Percentiles rank a stretch among this genome's conserved stretches.
Conservation (phyloP, 2,888 invertebrate species). For the Rhorus exstirpatorius region DNA sequence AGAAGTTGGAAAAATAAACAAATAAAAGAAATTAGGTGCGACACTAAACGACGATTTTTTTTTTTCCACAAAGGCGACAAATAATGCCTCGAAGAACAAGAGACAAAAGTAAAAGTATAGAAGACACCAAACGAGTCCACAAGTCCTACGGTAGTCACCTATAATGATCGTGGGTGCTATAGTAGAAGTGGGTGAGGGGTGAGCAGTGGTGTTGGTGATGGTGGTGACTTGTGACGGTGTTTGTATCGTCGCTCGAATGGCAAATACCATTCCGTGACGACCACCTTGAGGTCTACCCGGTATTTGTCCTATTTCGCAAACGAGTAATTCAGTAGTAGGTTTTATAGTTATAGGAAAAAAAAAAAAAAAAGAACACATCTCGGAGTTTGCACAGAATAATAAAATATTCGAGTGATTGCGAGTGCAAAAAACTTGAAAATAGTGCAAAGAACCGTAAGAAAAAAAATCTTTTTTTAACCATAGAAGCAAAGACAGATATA, state of each 20-base stretch:
- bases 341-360: neutral
- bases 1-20: neutral
- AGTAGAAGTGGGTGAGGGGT: constrained; percentile 85
- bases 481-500: too few relatives aligned
- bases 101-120: constrained; percentile 52
- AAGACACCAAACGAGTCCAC: constrained; percentile 75
- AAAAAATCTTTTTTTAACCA: too few relatives aligned
- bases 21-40: neutral
- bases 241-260: constrained; percentile 86
- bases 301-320: constrained; percentile 88
- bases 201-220: constrained; percentile 79
- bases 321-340: constrained; percentile 62
- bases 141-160: constrained; percentile 84
- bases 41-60: neutral
- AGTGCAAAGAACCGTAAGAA: too few relatives aligned
- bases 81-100: constrained; percentile 22
- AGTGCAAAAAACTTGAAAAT: too few relatives aligned
- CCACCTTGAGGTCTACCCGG: constrained; percentile 89
- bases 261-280: constrained; percentile 90
- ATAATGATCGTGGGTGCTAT: constrained; percentile 85
- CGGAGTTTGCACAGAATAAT: too few relatives aligned
- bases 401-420: too few relatives aligned
- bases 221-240: constrained; percentile 79
- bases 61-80: neutral
- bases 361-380: neutral